Percentiles rank a stretch among this genome's conserved stretches.
Evolutionary conservation across 2,888 invertebrate species (phyloP).

Genomic region (Adineta ricciae): DNA sequence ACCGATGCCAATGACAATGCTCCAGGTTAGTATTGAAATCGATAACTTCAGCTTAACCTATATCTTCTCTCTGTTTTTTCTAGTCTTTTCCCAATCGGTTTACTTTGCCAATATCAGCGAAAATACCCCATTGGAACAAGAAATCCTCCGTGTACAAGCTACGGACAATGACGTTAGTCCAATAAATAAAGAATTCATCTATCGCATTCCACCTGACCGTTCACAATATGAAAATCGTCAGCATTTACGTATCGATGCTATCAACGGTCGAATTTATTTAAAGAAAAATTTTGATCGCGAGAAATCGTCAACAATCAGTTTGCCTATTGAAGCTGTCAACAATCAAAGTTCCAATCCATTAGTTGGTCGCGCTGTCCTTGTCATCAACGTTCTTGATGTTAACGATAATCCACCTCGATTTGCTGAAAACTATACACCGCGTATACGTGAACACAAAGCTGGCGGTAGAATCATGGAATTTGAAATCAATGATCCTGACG

Average conservation of each 20-base stretch:
- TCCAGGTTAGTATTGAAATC: not conserved
- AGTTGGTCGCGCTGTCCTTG: constrained; percentile 28
- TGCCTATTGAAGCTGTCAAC: constrained; percentile 76
- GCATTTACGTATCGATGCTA: constrained; percentile 84
- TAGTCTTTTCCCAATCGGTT: constrained; percentile 19
- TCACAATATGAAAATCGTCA: constrained; percentile 69
- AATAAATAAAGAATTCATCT: constrained; percentile 32
- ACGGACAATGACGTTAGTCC: constrained; percentile 31
- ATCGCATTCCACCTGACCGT: constrained; percentile 27
- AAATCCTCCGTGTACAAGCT: constrained; percentile 23
- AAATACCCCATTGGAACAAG: not conserved
- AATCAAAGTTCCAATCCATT: constrained; percentile 60
- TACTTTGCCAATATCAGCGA: constrained; percentile 26
- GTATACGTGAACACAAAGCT: constrained; percentile 37
- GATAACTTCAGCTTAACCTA: no score
- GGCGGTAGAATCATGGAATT: constrained; percentile 34
- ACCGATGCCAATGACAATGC: constrained; percentile 31
- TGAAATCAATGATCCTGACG: not conserved
- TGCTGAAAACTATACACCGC: constrained; percentile 41
- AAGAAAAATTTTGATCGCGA: constrained; percentile 77
- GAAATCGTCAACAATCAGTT: constrained; percentile 52
- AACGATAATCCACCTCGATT: constrained; percentile 86
- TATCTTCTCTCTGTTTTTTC: not conserved
- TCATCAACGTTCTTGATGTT: constrained; percentile 59
- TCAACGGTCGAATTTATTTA: constrained; percentile 77